Evolutionary conservation across 64 coral and sea anemone species (phyloP).

Genomic region (Dendronephthya gigantea): DNA sequence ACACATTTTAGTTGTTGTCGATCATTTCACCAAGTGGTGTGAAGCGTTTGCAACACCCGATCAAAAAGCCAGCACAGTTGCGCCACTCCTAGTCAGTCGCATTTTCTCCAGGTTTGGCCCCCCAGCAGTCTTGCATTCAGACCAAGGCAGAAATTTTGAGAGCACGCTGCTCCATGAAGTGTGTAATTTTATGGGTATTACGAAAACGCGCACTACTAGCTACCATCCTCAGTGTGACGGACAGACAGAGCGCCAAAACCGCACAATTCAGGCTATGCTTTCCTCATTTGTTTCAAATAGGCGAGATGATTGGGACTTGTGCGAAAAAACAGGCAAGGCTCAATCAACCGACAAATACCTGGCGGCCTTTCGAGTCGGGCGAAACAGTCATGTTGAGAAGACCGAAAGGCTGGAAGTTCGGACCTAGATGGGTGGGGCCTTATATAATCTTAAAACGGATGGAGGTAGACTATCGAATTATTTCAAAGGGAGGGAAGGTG

Average conservation of each 20-base stretch:
- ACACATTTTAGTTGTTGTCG: background rate
- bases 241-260: background rate
- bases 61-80: background rate
- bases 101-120: background rate
- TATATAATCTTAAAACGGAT: background rate
- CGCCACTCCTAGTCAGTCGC: background rate
- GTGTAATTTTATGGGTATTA: background rate
- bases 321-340: background rate
- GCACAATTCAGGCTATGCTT: background rate
- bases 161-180: background rate
- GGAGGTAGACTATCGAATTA: background rate
- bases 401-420: background rate
- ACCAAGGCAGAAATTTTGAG: background rate
- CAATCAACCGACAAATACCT: background rate
- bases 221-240: background rate
- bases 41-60: background rate
- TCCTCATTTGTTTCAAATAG: constrained; percentile 10
- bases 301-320: constrained; percentile 12
- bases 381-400: background rate
- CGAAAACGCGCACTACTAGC: background rate
- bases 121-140: background rate
- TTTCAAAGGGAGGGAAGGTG: background rate
- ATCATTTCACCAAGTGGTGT: background rate
- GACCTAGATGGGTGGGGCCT: background rate
- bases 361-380: background rate